Base-by-base conservation (phyloP, 2,888 invertebrate genomes). In the Drosophila emarginata region DNA sequence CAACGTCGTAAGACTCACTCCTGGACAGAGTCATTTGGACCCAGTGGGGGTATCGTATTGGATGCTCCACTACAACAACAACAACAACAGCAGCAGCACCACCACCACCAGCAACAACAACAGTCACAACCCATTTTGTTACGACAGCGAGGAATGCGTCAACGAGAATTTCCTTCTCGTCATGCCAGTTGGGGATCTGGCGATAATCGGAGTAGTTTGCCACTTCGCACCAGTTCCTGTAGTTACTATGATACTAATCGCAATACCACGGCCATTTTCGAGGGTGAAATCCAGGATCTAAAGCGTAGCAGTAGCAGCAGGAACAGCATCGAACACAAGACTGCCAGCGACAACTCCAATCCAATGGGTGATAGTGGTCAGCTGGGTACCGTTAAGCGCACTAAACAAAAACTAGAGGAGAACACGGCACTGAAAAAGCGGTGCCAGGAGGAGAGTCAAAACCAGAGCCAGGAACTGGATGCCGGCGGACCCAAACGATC, bases 131-230 rank as follows among this genome's bases (percentile, higher is more conserved):
- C 65, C 61, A 71, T 74, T 12, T 64, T 78, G 14, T 40, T 81
- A 4, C 77, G 83, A 1, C 61, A 74, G 2, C 75, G 81, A 4
- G 93, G 94, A 12, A 92, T 92, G 69, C 92, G 92, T 28, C 93
- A 93, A 76, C 87, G 91, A 15, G 95, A 95, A 78, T 90, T 92
- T 40, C 94, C 95, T 32, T 95, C 96, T 66, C 93, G 96, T 9
- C 96, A 96, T 89, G 95, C 96, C 76, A 96, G 96, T 45, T 96
- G 96, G 96, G 96, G 96, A 67, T 95, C 95, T n/a, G 94, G 94
- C 59, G 95, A 96, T 50, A 90, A 89, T 67, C 93, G 94, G 50
- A 93, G 94, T 60, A 93, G 93, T 3, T 80, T 94, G 64, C 94
- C 95, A 0, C 94, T 95, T 37, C 92, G 95, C 60, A 95, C 95